Base-by-base conservation (phyloP, 2,888 invertebrate species). In the Sinotaia quadrata region DNA sequence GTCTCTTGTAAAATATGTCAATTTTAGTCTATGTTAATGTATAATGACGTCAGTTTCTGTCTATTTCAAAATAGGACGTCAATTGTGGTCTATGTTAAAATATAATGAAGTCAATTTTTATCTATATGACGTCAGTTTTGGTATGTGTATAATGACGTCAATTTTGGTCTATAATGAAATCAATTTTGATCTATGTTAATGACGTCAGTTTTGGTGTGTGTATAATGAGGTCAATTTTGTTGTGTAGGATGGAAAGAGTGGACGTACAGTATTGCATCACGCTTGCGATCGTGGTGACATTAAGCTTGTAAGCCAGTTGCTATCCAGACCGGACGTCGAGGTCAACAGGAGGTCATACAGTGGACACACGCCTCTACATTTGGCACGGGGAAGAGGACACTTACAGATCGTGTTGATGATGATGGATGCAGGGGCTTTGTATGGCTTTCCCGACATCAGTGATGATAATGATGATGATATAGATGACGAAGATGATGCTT, bases 181-280 rank as follows among this genome's bases (percentile, higher is more conserved):
- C n/a, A n/a, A n/a, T n/a, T n/a, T n/a, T n/a, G n/a, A n/a, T n/a
- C n/a, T n/a, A n/a, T n/a, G n/a, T n/a, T n/a, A n/a, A n/a, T n/a
- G n/a, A n/a, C n/a, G n/a, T n/a, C n/a, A n/a, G n/a, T n/a, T n/a
- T n/a, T n/a, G n/a, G n/a, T n/a, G n/a, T n/a, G n/a, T n/a, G n/a
- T n/a, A n/a, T n/a, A n/a, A n/a, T n/a, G n/a, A n/a, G n/a, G n/a
- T n/a, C n/a, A n/a, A n/a, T n/a, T n/a, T n/a, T n/a, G 7, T 47
- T 52, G 47, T 67, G 15, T 44, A 67, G 7, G 67, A 71, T 21
- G 63, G 57, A 15, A 71, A 67, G 52, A 67, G 67, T 58, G 71
- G 71, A 7, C 27, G 71, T 2, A 71, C 58, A 12, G 58, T 52
- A 1, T 51, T 71, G 4, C 71, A 71, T 36, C 34, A 49, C 18